Evolutionary conservation across 1,140 invertebrate species (phyloP).

Genomic region (Temnothorax nylanderi): DNA sequence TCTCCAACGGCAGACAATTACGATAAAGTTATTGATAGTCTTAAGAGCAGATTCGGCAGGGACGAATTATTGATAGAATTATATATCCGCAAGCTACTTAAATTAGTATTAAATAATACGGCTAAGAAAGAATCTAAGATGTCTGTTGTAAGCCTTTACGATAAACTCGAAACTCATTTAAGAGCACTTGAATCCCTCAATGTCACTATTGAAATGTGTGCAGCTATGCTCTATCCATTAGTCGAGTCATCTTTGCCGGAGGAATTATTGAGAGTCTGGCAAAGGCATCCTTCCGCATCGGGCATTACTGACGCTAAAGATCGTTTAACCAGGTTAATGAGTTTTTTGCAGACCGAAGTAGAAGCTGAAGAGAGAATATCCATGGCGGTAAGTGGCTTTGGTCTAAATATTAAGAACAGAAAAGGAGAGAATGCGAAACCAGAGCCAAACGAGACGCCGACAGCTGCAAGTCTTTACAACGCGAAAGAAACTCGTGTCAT

Average conservation of each 20-base stretch:
- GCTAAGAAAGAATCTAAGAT: not conserved
- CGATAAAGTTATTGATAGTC: not conserved
- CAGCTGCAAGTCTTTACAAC: not conserved
- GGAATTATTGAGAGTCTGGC: constrained; percentile 61
- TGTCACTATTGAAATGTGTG: too few relatives aligned
- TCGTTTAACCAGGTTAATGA: constrained; percentile 62
- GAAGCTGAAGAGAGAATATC: constrained; percentile 69
- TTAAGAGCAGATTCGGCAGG: not conserved
- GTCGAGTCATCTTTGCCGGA: too few relatives aligned
- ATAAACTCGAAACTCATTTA: not conserved
- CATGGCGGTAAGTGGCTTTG: constrained; percentile 63
- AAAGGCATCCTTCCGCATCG: constrained; percentile 52
- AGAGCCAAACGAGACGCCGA: not conserved
- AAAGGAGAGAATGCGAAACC: too few relatives aligned
- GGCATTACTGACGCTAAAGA: not conserved
- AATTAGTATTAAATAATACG: not conserved
- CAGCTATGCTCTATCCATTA: too few relatives aligned
- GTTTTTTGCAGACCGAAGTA: constrained; percentile 72
- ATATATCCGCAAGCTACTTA: not conserved
- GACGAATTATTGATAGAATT: not conserved
- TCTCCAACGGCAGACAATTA: not conserved
- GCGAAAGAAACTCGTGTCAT: not conserved
- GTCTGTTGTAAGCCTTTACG: not conserved
- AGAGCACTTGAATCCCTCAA: not conserved
- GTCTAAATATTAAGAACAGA: too few relatives aligned